phyloP scores from a whole-genome alignment of 2,113 vertebrate species.

The Vulpes vulpes region DNA sequence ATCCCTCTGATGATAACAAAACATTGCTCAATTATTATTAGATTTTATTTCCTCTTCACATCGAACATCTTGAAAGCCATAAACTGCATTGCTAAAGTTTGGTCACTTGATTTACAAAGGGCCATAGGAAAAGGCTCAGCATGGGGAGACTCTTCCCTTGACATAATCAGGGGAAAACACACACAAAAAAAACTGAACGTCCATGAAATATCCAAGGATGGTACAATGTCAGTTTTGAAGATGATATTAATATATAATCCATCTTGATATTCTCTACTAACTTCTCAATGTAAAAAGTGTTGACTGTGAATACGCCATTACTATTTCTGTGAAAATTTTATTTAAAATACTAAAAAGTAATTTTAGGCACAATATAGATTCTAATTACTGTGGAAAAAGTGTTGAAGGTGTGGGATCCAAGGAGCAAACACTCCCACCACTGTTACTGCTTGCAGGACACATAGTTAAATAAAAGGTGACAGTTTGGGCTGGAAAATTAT shows the following conservation, averaged over 20 bases:
- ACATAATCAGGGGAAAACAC: not conserved
- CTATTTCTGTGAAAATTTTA: not conserved
- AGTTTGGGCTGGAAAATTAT: not conserved
- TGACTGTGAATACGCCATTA: slow-evolving; percentile 3
- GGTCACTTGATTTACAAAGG: not conserved
- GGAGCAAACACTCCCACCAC: not conserved
- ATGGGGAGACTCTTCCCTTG: not conserved
- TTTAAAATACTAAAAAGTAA: not conserved
- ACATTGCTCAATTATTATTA: not conserved
- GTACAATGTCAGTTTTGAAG: not conserved
- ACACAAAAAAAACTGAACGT: not conserved
- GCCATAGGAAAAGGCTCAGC: not conserved
- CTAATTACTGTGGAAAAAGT: not conserved
- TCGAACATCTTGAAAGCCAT: not conserved
- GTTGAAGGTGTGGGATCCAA: not conserved
- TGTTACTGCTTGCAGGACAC: not conserved
- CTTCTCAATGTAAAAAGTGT: not conserved
- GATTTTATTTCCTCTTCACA: slow-evolving; percentile 13
- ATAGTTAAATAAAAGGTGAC: not conserved
- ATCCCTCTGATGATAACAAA: slow-evolving; percentile 24
- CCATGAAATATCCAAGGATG: not conserved
- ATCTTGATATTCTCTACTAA: not conserved
- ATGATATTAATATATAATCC: not conserved
- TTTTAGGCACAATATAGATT: not conserved
- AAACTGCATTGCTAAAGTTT: slow-evolving; percentile 8